Evolutionary conservation across 1,140 invertebrate genomes (phyloP), one percentile per base, ranked within the genome.

Genomic region (Stegodyphus dumicola): DNA sequence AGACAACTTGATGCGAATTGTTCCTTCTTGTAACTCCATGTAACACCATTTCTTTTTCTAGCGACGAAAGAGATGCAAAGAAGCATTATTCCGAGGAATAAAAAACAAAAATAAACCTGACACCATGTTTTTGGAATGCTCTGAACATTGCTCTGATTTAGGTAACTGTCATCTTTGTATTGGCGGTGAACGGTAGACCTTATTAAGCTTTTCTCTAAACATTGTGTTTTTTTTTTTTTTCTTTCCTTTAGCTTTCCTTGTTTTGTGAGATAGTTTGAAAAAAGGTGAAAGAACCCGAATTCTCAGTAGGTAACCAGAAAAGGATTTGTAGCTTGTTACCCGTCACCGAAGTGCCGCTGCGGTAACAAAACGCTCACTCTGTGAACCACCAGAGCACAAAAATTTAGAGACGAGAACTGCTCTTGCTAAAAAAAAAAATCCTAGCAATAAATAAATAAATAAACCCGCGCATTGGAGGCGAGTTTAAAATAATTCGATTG

Each of bases 401-500:
- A 85, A 85, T 76, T 83, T 83, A 51, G 18, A 76, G 54, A 18
- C 33, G 33, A 52, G 77, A 85, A 85, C 67, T 66, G 60, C 74
- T 64, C 6, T 74, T 53, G 15, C 49, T 15, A 7, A 74, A 74
- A 56, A 81, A 81, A 81, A 81, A 73, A 60, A 73, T 54, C 13
- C 53, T 7, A 69, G 10, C 18, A 48, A 48, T 6, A 75, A 74
- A 75, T 13, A 74, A 74, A 71, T 69, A 76, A 54, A 85, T 17
- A 85, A 85, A 85, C 73, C 81, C 81, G 77, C 81, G 76, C 77
- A 85, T 85, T 76, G 73, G 81, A 77, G 64, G 81, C 81, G 81
- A 85, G 74, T 85, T 85, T 85, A 85, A 85, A 85, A 85, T 85
- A 85, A 85, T 85, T 85, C 81, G 81, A 85, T 85, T 85, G 81